Evolutionary conservation across 2,797 vertebrate genomes (phyloP), one percentile per base, ranked within the genome.

Genomic region (Pangasius krempfi): DNA sequence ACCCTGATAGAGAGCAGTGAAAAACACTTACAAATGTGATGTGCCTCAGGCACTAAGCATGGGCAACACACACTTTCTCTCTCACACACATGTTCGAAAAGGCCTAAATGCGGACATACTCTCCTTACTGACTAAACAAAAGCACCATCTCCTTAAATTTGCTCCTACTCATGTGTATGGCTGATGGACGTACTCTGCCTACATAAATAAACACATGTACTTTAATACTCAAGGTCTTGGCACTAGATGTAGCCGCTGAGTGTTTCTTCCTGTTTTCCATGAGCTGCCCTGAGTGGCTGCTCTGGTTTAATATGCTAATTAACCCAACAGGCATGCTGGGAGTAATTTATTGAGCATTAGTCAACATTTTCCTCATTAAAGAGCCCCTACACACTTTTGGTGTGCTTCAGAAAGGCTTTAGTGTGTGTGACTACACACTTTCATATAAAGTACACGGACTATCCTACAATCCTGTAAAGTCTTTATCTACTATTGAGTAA

Each of bases 1-100:
- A 97, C 95, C 96, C 95, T 96, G 95, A 87, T 96, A 96, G 95
- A 96, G 96, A 93, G 66, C 66, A 84, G 75, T 84, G 96, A 94
- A 58, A 76, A 96, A 94, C 94, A 94, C 94, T 96, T 96, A 95
- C 95, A 97, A 96, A 97, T 96, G 96, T 97, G 96, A 96, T 95
- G 91, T 93, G 95, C 96, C 96, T 91, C 87, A 90, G 96, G 97
- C 96, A 93, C 94, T 79, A 72, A 82, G 76, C 66, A 89, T 40
- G 72, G 25, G 54, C 87, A 87, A 85, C 81, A 88, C 88, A 87
- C 88, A 87, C 89, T 84, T 78, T 37, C 81, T n/a, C 27, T 78
- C 50, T 66, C 73, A 86, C 64, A 82, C 60, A 44, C 68, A 22
- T 2, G 9, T 30, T 18, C 25, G 9, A 88, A 30, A 37, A 18